A percentile compares a stretch with the other conserved stretches of the same genome.
Conservation (phyloP, 2,888 invertebrate species). For the Gymnoscelis rufifasciata region DNA sequence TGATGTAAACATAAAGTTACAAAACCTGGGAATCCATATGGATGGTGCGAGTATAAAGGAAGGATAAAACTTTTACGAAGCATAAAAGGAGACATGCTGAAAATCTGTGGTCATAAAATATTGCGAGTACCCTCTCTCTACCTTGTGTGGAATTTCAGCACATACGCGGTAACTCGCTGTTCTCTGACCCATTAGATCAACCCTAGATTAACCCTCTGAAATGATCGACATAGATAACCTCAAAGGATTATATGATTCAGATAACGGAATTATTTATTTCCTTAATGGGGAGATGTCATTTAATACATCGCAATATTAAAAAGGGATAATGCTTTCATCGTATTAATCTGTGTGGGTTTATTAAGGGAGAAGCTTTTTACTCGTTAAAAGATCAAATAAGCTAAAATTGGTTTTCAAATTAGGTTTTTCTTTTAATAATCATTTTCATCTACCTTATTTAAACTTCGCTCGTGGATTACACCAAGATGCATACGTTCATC, state of each 20-base stretch:
- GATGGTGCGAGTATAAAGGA: slow-evolving; percentile 37
- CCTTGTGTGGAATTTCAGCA: slow-evolving; percentile 28
- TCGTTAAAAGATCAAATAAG: too few species aligned
- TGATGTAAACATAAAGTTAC: slow-evolving; percentile 31
- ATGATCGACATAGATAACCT: slow-evolving; percentile 33
- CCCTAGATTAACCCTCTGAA: slow-evolving; percentile 23
- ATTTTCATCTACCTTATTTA: too few species aligned
- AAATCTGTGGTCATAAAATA: slow-evolving; percentile 62
- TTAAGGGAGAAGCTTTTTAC: too few species aligned
- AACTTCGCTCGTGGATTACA: too few species aligned
- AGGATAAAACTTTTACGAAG: slow-evolving; percentile 62
- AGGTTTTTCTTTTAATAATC: too few species aligned
- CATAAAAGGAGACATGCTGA: slow-evolving; percentile 61
- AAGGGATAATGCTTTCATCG: slow-evolving; percentile 22
- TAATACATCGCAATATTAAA: slow-evolving; percentile 23
- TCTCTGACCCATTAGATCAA: slow-evolving; percentile 24
- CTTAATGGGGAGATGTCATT: slow-evolving; percentile 21
- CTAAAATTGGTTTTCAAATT: too few species aligned
- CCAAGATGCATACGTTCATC: too few species aligned
- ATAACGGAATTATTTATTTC: slow-evolving; percentile 30
- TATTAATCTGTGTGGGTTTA: slow-evolving; percentile 15
- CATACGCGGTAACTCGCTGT: slow-evolving; percentile 12
- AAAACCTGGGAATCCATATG: slow-evolving; percentile 43
- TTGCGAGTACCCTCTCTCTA: slow-evolving; percentile 33
- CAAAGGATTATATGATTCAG: slow-evolving; percentile 27